Evolutionary conservation across 2,797 vertebrate species (phyloP).

Genomic region (Sebastes hubbsi): DNA sequence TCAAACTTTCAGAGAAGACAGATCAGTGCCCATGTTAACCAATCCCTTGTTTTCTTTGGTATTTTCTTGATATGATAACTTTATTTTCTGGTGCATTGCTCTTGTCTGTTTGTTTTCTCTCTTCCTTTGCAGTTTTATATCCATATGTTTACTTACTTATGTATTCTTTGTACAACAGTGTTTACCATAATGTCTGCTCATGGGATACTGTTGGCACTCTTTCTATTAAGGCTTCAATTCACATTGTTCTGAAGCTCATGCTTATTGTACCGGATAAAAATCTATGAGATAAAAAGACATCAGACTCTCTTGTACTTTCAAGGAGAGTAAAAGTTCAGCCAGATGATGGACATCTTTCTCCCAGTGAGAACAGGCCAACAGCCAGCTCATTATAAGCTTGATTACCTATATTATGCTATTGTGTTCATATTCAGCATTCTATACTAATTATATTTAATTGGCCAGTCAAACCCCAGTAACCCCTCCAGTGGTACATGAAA

Average conservation of each 20-base stretch:
- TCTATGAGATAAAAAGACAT: not conserved
- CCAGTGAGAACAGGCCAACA: not conserved
- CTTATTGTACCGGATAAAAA: not conserved
- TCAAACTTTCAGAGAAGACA: not conserved
- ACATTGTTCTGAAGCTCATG: not conserved
- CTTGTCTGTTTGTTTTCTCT: not conserved
- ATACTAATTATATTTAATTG: constrained; percentile 68
- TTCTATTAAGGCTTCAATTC: not conserved
- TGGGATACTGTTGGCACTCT: not conserved
- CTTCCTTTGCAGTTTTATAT: not conserved
- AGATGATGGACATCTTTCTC: constrained; percentile 14
- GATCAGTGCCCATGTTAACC: not conserved
- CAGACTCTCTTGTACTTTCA: not conserved
- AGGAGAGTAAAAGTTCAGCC: constrained; percentile 13
- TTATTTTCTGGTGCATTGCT: no score
- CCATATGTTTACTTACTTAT: not conserved
- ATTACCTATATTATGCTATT: constrained; percentile 52
- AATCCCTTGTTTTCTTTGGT: not conserved
- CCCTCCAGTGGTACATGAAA: constrained; percentile 51
- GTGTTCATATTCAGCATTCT: constrained; percentile 44
- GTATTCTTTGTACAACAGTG: not conserved
- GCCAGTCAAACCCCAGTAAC: constrained; percentile 39
- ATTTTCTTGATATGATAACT: not conserved
- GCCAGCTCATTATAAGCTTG: constrained; percentile 31
- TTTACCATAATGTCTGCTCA: not conserved